Conservation (phyloP, 2,888 invertebrate species). For the Osmoderma eremita region DNA sequence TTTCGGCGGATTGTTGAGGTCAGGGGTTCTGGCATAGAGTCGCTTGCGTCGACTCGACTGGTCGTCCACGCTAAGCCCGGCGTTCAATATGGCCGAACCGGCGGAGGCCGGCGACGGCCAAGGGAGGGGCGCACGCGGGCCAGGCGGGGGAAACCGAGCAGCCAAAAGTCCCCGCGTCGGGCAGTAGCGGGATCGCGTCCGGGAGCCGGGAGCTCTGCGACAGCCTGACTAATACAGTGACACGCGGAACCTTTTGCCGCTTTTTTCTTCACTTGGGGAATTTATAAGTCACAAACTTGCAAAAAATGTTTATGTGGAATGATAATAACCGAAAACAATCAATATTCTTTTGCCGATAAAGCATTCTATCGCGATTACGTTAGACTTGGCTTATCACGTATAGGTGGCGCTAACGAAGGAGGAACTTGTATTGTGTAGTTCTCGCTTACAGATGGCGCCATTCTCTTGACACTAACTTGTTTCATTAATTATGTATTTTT, state of each 20-base stretch:
- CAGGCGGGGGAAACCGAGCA: slow-evolving; percentile 99
- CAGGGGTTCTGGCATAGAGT: slow-evolving; percentile 77
- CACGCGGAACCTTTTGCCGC: slow-evolving; percentile 76
- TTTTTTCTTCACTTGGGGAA: too few relatives aligned
- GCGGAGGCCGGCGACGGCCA: slow-evolving; percentile 83
- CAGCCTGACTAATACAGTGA: slow-evolving; percentile 86
- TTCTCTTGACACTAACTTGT: too few relatives aligned
- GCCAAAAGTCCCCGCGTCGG: slow-evolving; percentile 98
- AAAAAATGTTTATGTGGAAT: too few relatives aligned
- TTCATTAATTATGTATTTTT: too few relatives aligned
- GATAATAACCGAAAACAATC: too few relatives aligned
- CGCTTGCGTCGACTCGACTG: slow-evolving; percentile 91
- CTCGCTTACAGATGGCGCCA: too few relatives aligned
- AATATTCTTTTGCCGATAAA: too few relatives aligned
- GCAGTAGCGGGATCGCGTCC: slow-evolving; percentile 99
- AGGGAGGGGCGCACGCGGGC: slow-evolving; percentile 98
- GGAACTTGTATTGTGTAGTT: too few relatives aligned
- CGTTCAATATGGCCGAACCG: slow-evolving; percentile 94
- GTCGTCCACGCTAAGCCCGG: slow-evolving; percentile 96
- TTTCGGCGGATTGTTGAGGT: slow-evolving; percentile 91
- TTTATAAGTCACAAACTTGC: too few relatives aligned
- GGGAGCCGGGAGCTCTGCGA: slow-evolving; percentile 90
- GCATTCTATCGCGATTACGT: too few relatives aligned
- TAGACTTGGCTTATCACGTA: too few relatives aligned
- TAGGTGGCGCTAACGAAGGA: too few relatives aligned